Evolutionary conservation across 1,140 invertebrate species (phyloP), one percentile per base, ranked within the genome.

Genomic region (Mamestra configurata): DNA sequence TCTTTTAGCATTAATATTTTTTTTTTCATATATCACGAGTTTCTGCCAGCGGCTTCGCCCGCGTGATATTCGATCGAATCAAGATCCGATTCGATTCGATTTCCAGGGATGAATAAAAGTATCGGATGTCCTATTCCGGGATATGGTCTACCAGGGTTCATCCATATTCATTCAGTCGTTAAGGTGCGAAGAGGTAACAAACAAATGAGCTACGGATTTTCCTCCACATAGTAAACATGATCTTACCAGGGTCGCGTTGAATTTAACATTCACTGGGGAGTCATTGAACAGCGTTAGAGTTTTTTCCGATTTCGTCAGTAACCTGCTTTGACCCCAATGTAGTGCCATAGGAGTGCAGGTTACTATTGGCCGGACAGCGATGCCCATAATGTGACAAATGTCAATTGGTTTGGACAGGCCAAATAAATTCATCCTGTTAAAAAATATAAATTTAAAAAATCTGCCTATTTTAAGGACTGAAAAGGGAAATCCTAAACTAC

Each of bases 281-380:
- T 94, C 92, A 57, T 95, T 95, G 75, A 85, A 90, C 1, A 95
- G 77, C 4, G 85, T 91, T 5, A 95, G 77, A 1, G 49, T 82
- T 83, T 94, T 93, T 2, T 90, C 81, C 1, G 85, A 86, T 70
- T 79, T 90, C 5, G 82, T 89, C 13, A 94, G 49, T 24, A 94
- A 66, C 79, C 92, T 93, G 0, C 92, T 88, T 81, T 93, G 92
- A 1, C 92, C 92, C 92, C 90, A 95, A 79, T 93, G 90, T 18
- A 94, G 77, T 0, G 88, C 84, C 1, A 86, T 79, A 0, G 92
- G 92, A 1, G 78, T 80, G 66, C 91, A 93, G 0, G 91, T 92
- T 6, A 95, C 92, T n/a, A 94, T 95, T 2, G 93, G 91, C 2
- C 90, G 82, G 0, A 94, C 90, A 7, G 91, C 93, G 46, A 84